phyloP scores from a whole-genome alignment of 2,888 invertebrate species.

The Oeneis ivallda region DNA sequence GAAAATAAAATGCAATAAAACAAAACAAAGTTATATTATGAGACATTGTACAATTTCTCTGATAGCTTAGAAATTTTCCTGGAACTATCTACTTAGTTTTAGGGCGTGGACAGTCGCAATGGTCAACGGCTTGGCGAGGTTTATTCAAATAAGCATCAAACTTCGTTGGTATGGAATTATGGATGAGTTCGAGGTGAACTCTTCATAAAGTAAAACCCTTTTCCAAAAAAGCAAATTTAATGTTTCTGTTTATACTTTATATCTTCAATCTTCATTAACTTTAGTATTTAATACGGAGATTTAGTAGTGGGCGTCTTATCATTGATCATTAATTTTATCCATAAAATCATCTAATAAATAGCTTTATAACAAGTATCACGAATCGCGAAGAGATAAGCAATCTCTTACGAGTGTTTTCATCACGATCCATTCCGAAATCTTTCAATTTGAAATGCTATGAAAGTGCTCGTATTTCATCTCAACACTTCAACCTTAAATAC shows the following conservation, averaged over 20 bases:
- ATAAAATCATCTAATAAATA: conserved; percentile 6
- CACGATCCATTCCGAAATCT: conserved; percentile 6
- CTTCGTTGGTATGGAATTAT: no score
- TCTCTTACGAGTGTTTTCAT: conserved; percentile 1
- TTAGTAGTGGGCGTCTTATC: background rate
- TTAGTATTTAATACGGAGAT: background rate
- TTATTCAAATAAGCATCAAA: no score
- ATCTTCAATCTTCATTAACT: background rate
- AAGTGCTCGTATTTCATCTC: conserved; percentile 15
- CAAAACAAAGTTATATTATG: conserved; percentile 1
- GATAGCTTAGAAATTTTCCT: background rate
- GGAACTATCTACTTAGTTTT: background rate
- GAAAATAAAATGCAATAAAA: conserved; percentile 10
- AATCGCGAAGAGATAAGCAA: background rate
- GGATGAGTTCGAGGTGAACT: no score
- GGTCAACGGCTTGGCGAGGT: no score
- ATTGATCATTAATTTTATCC: conserved; percentile 5
- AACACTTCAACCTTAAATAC: conserved; percentile 8
- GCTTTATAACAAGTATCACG: conserved; percentile 5
- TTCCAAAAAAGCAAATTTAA: no score
- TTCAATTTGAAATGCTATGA: conserved; percentile 4
- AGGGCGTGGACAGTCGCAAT: background rate
- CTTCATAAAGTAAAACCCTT: no score
- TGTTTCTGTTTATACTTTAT: no score
- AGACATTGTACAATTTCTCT: conserved; percentile 8